Base-by-base conservation (phyloP, 2,797 vertebrate genomes). In the Coracias cyanogaster region DNA sequence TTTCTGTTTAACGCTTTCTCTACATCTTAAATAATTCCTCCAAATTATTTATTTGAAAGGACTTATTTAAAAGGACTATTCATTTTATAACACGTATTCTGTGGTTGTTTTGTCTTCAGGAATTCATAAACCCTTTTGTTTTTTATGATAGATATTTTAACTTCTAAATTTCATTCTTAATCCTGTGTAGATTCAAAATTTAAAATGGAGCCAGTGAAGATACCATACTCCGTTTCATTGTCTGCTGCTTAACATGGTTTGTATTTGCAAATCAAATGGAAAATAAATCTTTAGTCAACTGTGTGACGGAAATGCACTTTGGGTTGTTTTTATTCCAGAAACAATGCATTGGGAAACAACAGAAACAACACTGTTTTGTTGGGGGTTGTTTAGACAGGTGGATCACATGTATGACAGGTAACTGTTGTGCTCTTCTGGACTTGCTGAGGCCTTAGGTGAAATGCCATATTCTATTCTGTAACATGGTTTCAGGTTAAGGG, bases 181-280 rank as follows among this genome's bases (percentile, higher is more conserved):
- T 52, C 82, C 31, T 61, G 4, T 46, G 2, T 49, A 12, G 25
- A 52, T 8, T 70, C 7, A 43, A 49, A 60, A 31, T 51, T 22
- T 67, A 18, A 80, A 88, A 74, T 20, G 11, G 16, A 80, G 3
- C 4, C 13, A 31, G 11, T 39, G 39, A 67, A 61, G 18, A 26
- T 28, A 29, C 3, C 12, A 9, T 20, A 11, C 0, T n/a, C 2
- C n/a, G 3, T 55, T 67, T 73, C 64, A 16, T 12, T 61, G 0
- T 22, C n/a, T 87, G 16, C 21, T 62, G 15, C 5, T 61, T 82
- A 29, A n/a, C 0, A 0, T 28, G 9, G 1, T 6, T 61, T 45
- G 64, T 35, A 29, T 13, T 49, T 39, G 41, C 52, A 76, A 83
- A 87, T 43, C 14, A 41, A 70, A 49, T 33, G 22, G 22, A 4